Percentiles rank a stretch among this genome's conserved stretches.
Evolutionary conservation across 1,140 invertebrate genomes (phyloP).

Genomic region (Monomorium pharaonis): DNA sequence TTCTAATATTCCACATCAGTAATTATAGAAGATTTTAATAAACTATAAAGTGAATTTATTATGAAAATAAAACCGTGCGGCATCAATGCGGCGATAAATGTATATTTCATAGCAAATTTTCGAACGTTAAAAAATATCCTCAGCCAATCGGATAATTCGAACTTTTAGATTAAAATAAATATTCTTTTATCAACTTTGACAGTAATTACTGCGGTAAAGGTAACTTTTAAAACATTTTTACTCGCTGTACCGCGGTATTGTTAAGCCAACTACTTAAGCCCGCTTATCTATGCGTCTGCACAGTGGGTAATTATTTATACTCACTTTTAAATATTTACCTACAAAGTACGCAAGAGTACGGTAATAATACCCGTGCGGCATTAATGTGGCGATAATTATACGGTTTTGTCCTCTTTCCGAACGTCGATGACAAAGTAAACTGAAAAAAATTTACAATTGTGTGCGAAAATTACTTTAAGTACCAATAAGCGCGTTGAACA

Average conservation of each 20-base stretch:
- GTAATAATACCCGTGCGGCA: conserved; percentile 29
- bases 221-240: conserved; percentile 24
- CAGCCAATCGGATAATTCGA: background rate
- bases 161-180: background rate
- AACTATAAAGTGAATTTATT: background rate
- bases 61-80: background rate
- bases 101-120: background rate
- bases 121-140: background rate
- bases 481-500: background rate
- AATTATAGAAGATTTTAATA: background rate
- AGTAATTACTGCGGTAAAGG: conserved; percentile 4
- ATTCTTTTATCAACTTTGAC: conserved; percentile 28
- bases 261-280: conserved; percentile 27
- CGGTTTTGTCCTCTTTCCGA: background rate
- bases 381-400: conserved; percentile 22
- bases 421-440: conserved; percentile 23
- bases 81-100: background rate
- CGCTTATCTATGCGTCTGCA: conserved; percentile 34
- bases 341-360: background rate
- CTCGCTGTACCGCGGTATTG: background rate
- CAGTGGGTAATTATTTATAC: conserved; percentile 36
- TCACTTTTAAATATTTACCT: conserved; percentile 32
- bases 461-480: background rate
- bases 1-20: background rate
- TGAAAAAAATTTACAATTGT: background rate